Conservation (phyloP, 1,140 invertebrate genomes). For the Hyles euphorbiae region DNA sequence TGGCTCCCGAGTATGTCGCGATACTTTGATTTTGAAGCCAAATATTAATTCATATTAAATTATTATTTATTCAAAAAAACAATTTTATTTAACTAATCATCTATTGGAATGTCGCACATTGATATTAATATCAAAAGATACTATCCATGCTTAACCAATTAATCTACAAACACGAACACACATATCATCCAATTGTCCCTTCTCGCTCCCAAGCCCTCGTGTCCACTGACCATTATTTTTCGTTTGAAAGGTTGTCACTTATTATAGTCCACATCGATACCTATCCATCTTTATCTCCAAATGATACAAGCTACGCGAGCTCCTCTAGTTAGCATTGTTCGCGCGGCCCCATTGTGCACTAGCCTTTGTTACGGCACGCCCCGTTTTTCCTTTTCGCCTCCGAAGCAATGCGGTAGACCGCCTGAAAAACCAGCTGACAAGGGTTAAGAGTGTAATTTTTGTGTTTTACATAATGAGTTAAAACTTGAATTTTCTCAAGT, state of each 20-base stretch:
- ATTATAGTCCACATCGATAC: slow-evolving; percentile 21
- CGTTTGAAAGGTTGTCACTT: slow-evolving; percentile 5
- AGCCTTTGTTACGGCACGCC: slow-evolving; percentile 66
- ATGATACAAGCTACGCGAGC: slow-evolving; percentile 52
- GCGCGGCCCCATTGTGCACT: slow-evolving; percentile 52
- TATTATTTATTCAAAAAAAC: too few relatives aligned
- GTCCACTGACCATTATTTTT: too few relatives aligned
- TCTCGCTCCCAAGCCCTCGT: too few relatives aligned
- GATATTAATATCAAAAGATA: too few relatives aligned
- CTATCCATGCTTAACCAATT: too few relatives aligned
- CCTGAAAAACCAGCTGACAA: slow-evolving; percentile 46
- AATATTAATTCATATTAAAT: too few relatives aligned
- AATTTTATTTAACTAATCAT: too few relatives aligned
- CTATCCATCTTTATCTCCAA: slow-evolving; percentile 51
- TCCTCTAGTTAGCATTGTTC: slow-evolving; percentile 68
- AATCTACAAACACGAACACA: too few relatives aligned
- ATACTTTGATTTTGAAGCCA: too few relatives aligned
- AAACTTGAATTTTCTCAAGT: neutral
- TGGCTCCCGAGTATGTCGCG: too few relatives aligned
- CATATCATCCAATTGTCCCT: too few relatives aligned
- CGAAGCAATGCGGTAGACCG: slow-evolving; percentile 38
- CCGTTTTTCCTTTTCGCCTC: slow-evolving; percentile 65
- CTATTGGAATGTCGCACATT: too few relatives aligned
- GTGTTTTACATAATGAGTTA: slow-evolving; percentile 8
- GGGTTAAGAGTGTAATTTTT: slow-evolving; percentile 44